These are phyloP conservation scores for Drosophila pullipes DNA, from an alignment of 2,888 invertebrate species.

Conservation along the genomic window DNA sequence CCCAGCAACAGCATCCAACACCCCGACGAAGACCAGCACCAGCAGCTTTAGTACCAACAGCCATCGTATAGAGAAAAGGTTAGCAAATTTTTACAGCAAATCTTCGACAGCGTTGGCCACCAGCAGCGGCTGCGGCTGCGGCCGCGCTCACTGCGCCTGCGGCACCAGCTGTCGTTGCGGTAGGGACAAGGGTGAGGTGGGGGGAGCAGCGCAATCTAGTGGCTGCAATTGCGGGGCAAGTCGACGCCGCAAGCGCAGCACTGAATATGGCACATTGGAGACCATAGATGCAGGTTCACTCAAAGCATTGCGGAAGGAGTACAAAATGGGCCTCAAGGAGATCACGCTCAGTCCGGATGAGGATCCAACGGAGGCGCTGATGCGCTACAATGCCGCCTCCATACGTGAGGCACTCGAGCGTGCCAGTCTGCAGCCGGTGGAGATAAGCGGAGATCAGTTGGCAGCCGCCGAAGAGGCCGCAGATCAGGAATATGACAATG, in stretches of 20 bases:
- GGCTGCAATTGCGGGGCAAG: conserved; percentile 11
- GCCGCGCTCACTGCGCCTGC: conserved; percentile 36
- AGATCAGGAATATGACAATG: conserved; percentile 16
- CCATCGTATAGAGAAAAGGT: conserved; percentile 70
- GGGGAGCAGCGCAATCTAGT: conserved; percentile 10
- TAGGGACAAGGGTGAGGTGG: background rate
- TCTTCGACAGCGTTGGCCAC: conserved; percentile 5
- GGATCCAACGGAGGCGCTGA: conserved; percentile 81
- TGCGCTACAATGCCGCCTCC: conserved; percentile 83
- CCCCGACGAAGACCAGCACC: conserved; percentile 12
- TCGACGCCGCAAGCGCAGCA: conserved; percentile 49
- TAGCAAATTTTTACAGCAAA: conserved; percentile 56
- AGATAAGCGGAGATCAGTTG: conserved; percentile 64
- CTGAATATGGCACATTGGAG: conserved; percentile 77
- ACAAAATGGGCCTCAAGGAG: conserved; percentile 79
- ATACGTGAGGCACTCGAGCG: conserved; percentile 80
- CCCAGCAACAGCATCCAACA: conserved; percentile 16
- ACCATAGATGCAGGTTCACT: conserved; percentile 80
- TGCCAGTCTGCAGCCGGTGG: conserved; percentile 76
- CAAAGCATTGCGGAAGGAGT: conserved; percentile 78
- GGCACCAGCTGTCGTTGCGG: conserved; percentile 23
- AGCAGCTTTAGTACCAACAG: conserved; percentile 21
- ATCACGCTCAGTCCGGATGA: conserved; percentile 83
- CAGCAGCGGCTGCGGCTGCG: conserved; percentile 9
- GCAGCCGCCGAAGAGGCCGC: conserved; percentile 12